phyloP scores from a whole-genome alignment of 2,888 invertebrate species.

The Hetaerina titia region DNA sequence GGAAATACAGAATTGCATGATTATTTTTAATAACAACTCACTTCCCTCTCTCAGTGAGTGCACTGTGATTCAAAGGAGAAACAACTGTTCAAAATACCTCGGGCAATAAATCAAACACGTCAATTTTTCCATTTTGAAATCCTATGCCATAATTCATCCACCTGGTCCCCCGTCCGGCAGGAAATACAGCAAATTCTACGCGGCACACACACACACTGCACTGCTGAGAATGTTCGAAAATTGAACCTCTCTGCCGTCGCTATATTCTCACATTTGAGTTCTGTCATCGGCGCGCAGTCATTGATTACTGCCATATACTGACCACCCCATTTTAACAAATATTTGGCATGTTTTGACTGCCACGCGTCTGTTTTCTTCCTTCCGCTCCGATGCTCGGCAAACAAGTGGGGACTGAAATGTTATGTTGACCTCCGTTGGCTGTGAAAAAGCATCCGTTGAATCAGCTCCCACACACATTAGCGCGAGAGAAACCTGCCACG shows the following conservation, averaged over 20 bases:
- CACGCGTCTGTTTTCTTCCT: conserved; percentile 25
- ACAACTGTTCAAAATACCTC: neutral
- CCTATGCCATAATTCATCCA: neutral
- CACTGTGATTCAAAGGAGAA: neutral
- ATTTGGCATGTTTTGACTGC: conserved; percentile 28
- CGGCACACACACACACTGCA: neutral
- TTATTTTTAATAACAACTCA: no score
- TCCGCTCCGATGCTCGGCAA: conserved; percentile 15
- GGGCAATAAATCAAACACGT: neutral
- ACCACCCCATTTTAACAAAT: conserved; percentile 21
- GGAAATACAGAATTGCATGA: no score
- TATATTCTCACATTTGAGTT: neutral
- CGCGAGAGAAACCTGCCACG: neutral
- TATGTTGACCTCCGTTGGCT: conserved; percentile 14
- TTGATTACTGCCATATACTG: conserved; percentile 39
- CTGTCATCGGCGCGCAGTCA: conserved; percentile 13
- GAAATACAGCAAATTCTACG: neutral
- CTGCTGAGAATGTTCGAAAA: neutral
- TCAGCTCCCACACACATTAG: neutral
- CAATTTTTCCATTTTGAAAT: neutral
- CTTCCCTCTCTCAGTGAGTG: no score
- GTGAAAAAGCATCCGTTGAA: neutral
- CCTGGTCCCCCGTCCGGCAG: neutral
- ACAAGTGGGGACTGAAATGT: conserved; percentile 4
- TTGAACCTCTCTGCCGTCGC: neutral